phyloP scores from a whole-genome alignment of 2,888 invertebrate species.

The Pristionchus arcanus region DNA sequence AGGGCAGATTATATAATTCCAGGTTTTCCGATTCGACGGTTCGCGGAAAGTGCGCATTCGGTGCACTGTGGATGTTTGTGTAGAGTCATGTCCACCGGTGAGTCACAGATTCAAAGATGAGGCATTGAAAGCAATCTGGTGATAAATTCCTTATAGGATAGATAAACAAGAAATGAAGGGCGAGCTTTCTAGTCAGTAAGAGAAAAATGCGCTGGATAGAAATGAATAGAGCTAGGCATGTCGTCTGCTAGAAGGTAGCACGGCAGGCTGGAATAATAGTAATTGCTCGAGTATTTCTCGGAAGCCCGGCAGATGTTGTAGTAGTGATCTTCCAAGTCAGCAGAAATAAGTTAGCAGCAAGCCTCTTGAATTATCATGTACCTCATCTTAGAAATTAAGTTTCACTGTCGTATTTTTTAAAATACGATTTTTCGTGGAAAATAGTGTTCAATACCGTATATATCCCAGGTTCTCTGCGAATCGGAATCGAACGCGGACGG shows the following conservation, averaged over 20 bases:
- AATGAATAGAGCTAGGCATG: too few relatives aligned
- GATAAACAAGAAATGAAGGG: too few relatives aligned
- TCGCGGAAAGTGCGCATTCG: constrained; percentile 76
- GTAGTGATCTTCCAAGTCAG: neutral
- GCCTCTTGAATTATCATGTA: neutral
- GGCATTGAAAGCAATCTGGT: too few relatives aligned
- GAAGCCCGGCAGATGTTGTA: neutral
- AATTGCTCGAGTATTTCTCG: neutral
- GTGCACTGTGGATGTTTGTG: constrained; percentile 77
- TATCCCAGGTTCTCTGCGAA: constrained; percentile 38
- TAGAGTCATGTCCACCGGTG: constrained; percentile 72
- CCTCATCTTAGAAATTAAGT: too few relatives aligned
- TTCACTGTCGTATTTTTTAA: neutral
- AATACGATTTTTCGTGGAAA: neutral
- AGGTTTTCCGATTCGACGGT: constrained; percentile 78
- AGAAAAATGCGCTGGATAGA: too few relatives aligned
- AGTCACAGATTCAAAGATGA: too few relatives aligned
- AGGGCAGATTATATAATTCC: neutral
- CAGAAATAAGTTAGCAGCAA: too few relatives aligned
- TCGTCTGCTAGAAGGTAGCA: too few relatives aligned
- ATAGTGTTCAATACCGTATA: too few relatives aligned
- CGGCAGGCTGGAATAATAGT: too few relatives aligned
- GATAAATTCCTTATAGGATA: too few relatives aligned
- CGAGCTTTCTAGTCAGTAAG: too few relatives aligned
- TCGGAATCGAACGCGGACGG: constrained; percentile 27